These are phyloP conservation scores for Zaprionus vittiger DNA, from an alignment of 1,140 invertebrate species.

Conservation along the genomic window DNA sequence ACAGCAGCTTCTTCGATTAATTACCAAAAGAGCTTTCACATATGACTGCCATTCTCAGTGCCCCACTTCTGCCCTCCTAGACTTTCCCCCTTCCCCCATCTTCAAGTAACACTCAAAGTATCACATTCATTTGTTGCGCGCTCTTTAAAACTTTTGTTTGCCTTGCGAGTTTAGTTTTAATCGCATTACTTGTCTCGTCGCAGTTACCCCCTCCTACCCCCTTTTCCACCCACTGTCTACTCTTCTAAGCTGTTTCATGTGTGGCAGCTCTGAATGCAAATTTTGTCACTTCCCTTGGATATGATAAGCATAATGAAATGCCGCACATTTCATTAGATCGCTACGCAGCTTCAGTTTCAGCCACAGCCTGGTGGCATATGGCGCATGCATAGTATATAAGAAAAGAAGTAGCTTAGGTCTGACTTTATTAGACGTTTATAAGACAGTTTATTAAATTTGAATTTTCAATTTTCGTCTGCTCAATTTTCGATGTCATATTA, in stretches of 20 bases:
- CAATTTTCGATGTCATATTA: background rate
- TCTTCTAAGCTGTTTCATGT: constrained; percentile 23
- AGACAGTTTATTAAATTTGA: constrained; percentile 11
- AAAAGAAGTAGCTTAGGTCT: background rate
- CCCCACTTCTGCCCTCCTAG: background rate
- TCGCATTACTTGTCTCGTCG: constrained; percentile 57
- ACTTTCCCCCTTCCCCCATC: background rate
- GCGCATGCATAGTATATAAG: background rate
- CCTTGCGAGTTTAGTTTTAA: constrained; percentile 58
- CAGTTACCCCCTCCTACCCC: background rate
- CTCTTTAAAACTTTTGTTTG: constrained; percentile 68
- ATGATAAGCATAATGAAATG: constrained; percentile 26
- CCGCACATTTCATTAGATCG: background rate
- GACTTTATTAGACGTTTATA: constrained; percentile 10
- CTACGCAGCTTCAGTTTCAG: background rate
- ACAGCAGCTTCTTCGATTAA: constrained; percentile 44
- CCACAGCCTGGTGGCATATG: background rate
- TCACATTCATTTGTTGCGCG: constrained; percentile 64
- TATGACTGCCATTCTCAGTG: constrained; percentile 8
- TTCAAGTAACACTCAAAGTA: constrained; percentile 33
- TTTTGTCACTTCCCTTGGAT: constrained; percentile 19
- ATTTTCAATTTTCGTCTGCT: background rate
- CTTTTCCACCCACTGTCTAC: background rate
- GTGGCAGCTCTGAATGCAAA: constrained; percentile 39
- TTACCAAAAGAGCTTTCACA: constrained; percentile 33